Evolutionary conservation across 2,113 vertebrate genomes (phyloP), one percentile per base, ranked within the genome.

Genomic region (Empidonax traillii): DNA sequence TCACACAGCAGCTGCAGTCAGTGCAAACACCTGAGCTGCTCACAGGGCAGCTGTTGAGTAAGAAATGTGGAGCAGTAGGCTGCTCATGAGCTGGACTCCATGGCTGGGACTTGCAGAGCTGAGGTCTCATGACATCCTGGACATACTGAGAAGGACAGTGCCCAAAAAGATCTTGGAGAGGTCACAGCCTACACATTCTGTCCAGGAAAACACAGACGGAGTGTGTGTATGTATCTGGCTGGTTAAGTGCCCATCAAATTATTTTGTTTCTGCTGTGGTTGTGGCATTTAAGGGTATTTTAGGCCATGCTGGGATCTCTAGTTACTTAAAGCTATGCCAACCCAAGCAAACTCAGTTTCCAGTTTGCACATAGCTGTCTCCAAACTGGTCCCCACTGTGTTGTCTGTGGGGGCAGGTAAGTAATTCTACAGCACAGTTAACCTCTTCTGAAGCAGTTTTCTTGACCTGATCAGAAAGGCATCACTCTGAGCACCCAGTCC

Each of bases 11-110:
- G 47, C 59, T 82, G 56, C 46, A 39, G 4, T 37, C 55, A 39
- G 24, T 14, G 35, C 17, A 41, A 63, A 18, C 25, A 46, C 35
- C 33, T 10, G 47, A 77, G 23, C 41, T 44, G 71, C 31, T 55
- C 33, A 39, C 0, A 3, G 33, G 35, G 49, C 23, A 24, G 21
- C 17, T 15, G 3, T 8, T 25, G 23, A 47, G n/a, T 0, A 1
- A 65, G 66, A 27, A 53, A 30, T 1, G 14, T 15, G 11, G 37
- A 88, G 23, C 27, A 62, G 41, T 23, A 86, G 33, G 43, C 8
- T 85, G 58, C 23, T 33, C 1, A 1, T 6, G 14, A 69, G 51
- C 46, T 15, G 44, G 46, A 24, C 46, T 87, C 65, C 39, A 21
- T 0, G 3, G 28, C 52, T 18, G 17, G 12, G 39, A 49, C 56